These are phyloP conservation scores for Tylochromis polylepis DNA, from an alignment of 2,113 vertebrate species.

Conservation along the genomic window DNA sequence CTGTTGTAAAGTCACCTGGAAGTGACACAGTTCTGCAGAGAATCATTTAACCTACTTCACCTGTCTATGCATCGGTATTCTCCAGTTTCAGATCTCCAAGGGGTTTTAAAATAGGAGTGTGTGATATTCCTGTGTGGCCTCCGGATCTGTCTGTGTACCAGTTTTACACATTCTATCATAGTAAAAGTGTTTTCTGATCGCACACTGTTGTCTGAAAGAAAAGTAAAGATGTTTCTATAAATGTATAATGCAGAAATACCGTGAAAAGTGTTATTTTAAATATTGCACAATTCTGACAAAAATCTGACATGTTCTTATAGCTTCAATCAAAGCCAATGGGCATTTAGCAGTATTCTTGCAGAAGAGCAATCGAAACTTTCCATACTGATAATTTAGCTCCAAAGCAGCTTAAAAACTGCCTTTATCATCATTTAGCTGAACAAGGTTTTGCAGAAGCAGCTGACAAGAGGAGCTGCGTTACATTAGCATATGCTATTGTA, in stretches of 20 bases:
- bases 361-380: slow-evolving; percentile 44
- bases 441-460: slow-evolving; percentile 39
- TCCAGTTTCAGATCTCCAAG: slow-evolving; percentile 2
- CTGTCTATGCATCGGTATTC: background rate
- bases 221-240: background rate
- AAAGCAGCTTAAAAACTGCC: slow-evolving; percentile 58
- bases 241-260: background rate
- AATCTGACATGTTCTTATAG: background rate
- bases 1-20: slow-evolving; percentile 31
- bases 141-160: background rate
- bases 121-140: slow-evolving; percentile 7
- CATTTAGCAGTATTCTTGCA: slow-evolving; percentile 11
- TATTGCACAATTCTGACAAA: background rate
- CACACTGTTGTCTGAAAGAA: background rate
- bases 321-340: background rate
- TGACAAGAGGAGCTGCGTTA: slow-evolving; percentile 43
- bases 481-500: slow-evolving; percentile 58
- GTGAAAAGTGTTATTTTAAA: background rate
- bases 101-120: slow-evolving; percentile 21
- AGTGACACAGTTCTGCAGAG: background rate
- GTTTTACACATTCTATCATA: background rate
- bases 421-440: slow-evolving; percentile 55
- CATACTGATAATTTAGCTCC: slow-evolving; percentile 35
- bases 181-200: background rate
- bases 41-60: slow-evolving; percentile 19